phyloP scores from a whole-genome alignment of 1,140 invertebrate genomes.

The Drosophila dunni region DNA sequence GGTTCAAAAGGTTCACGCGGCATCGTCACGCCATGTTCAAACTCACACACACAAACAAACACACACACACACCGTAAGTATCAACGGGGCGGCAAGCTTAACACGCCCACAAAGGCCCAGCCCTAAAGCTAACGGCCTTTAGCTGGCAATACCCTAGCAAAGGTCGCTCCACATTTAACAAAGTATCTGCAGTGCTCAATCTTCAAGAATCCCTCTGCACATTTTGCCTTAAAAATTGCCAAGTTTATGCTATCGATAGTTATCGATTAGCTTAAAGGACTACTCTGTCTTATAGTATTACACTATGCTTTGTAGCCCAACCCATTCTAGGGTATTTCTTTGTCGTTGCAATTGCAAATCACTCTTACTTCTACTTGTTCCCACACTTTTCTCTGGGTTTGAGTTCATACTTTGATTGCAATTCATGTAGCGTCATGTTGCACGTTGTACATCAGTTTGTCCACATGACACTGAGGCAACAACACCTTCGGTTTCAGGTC shows the following conservation, averaged over 20 bases:
- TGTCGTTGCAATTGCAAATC: not conserved
- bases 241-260: not conserved
- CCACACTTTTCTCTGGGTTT: not conserved
- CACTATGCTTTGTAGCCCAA: no score
- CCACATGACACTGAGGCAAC: slow-evolving; percentile 9
- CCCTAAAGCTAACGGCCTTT: slow-evolving; percentile 24
- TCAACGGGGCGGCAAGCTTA: slow-evolving; percentile 8
- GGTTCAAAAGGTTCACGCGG: slow-evolving; percentile 59
- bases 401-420: slow-evolving; percentile 47
- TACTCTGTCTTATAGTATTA: no score
- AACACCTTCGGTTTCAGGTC: not conserved
- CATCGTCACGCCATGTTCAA: slow-evolving; percentile 55
- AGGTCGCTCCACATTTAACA: not conserved
- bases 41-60: slow-evolving; percentile 25
- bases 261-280: no score
- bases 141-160: slow-evolving; percentile 9
- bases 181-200: not conserved
- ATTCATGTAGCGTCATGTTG: slow-evolving; percentile 44
- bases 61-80: slow-evolving; percentile 16
- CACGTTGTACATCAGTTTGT: slow-evolving; percentile 24
- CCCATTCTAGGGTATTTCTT: slow-evolving; percentile 1
- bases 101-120: slow-evolving; percentile 33
- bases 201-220: not conserved
- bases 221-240: not conserved
- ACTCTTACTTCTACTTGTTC: slow-evolving; percentile 1